Percentiles rank a stretch among this genome's conserved stretches.
Conservation (phyloP, 2,797 vertebrate genomes). For the Sebastes nivosus region DNA sequence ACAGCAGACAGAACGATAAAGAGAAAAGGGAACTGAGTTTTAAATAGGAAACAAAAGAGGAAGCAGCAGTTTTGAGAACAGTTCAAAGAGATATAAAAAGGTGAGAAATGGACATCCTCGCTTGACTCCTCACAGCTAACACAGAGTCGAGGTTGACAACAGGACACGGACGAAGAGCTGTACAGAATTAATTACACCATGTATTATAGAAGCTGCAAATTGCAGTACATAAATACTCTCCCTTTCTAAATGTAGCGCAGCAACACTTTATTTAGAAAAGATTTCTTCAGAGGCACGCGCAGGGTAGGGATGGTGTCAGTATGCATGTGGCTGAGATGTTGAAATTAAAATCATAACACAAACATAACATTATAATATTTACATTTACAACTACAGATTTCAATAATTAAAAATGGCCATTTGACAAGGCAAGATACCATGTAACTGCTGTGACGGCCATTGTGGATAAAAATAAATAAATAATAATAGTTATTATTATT, state of each 20-base stretch:
- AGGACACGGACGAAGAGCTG: not conserved
- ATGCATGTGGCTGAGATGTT: not conserved
- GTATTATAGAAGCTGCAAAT: not conserved
- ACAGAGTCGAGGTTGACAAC: not conserved
- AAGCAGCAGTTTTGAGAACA: not conserved
- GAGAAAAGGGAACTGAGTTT: conserved; percentile 6
- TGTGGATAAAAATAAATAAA: too few species aligned
- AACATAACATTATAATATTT: not conserved
- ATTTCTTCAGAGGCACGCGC: not conserved
- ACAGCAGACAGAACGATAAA: not conserved
- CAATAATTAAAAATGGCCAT: not conserved
- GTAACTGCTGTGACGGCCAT: too few species aligned
- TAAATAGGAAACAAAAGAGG: conserved; percentile 16
- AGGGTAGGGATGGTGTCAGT: not conserved
- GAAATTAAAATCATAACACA: not conserved
- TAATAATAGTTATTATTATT: too few species aligned
- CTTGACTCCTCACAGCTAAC: not conserved
- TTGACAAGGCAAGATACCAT: not conserved
- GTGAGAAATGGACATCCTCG: not conserved
- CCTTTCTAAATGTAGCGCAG: not conserved
- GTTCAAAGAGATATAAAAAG: not conserved
- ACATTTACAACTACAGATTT: not conserved
- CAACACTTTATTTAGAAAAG: not conserved
- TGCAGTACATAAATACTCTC: rapidly evolving
- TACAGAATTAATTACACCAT: not conserved